These are phyloP conservation scores for Rambutsinella grinnellia DNA, from an alignment of 2,888 invertebrate species.

Conservation along the genomic window DNA sequence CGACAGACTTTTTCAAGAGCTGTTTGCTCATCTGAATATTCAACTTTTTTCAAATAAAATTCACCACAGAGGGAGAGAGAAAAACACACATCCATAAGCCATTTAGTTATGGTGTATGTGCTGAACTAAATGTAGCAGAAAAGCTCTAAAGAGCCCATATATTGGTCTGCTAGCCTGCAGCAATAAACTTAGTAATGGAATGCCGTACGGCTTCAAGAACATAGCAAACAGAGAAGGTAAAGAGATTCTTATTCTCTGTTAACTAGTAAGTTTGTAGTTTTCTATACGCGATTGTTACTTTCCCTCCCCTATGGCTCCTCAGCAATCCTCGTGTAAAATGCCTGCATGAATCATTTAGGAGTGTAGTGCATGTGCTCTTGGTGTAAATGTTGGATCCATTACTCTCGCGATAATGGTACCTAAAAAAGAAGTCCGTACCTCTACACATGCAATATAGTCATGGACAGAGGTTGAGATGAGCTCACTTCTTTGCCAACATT, in stretches of 20 bases:
- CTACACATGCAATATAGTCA: background rate
- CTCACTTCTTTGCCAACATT: constrained; percentile 38
- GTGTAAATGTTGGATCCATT: constrained; percentile 3
- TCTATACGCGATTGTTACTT: constrained; percentile 43
- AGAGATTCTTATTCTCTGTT: too few species aligned
- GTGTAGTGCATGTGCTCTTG: background rate
- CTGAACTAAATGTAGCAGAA: background rate
- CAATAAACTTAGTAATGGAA: background rate
- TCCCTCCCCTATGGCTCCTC: constrained; percentile 32
- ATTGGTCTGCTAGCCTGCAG: background rate
- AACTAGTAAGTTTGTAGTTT: too few species aligned
- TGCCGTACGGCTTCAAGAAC: background rate
- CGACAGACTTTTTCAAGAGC: background rate
- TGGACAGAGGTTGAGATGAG: constrained; percentile 40
- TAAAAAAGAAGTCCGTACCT: too few species aligned
- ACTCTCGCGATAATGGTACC: constrained; percentile 44
- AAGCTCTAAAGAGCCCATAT: background rate
- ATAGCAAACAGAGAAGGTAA: background rate
- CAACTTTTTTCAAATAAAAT: background rate
- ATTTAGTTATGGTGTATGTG: background rate
- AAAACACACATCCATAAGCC: too few species aligned
- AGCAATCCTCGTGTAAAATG: background rate
- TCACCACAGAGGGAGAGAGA: too few species aligned
- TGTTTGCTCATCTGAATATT: background rate
- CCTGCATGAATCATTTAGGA: background rate